Evolutionary conservation across 2,888 invertebrate genomes (phyloP), one percentile per base, ranked within the genome.

Genomic region (Ptilodon capucinus): DNA sequence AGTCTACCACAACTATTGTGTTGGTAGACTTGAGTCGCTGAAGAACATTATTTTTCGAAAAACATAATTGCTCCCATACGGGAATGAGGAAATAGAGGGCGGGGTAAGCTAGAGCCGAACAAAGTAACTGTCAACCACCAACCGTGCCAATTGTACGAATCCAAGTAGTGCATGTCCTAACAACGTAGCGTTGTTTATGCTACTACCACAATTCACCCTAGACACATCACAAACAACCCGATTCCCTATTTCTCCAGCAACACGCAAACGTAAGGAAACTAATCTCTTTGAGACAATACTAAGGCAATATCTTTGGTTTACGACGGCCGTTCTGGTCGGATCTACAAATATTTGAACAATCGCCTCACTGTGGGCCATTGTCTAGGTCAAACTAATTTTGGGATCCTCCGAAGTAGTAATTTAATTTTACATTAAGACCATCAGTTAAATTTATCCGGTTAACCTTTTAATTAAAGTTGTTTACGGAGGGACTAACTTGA

Each of bases 301-400:
- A 68, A 57, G 71, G 79, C 81, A 83, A 84, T 86, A 88, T 84
- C 86, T 84, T 76, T 81, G 81, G 83, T 89, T 90, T 86, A 88
- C 85, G 89, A 84, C 81, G 65, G 60, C 70, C 65, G 64, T 62
- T 68, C 71, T 73, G 73, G 76, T 79, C 81, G 78, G 75, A 83
- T 80, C 79, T 79, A 81, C 84, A 88, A 88, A 86, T 88, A 88
- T 89, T 87, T 84, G 82, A 88, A 78, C 81, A 81, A 76, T 73
- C 71, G 62, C 66, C 74, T 73, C 71, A 67, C 74, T 46, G 63
- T 70, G 70, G 63, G 70, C 74, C 76, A 84, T 87, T 89, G 89
- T 88, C 82, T 82, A 85, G 86, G 86, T 86, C 84, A 80, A 88
- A 86, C 87, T 86, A 86, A 88, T 87, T 86, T 81, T 79, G 78